phyloP scores from a whole-genome alignment of 2,888 invertebrate genomes.

The Tineola bisselliella region DNA sequence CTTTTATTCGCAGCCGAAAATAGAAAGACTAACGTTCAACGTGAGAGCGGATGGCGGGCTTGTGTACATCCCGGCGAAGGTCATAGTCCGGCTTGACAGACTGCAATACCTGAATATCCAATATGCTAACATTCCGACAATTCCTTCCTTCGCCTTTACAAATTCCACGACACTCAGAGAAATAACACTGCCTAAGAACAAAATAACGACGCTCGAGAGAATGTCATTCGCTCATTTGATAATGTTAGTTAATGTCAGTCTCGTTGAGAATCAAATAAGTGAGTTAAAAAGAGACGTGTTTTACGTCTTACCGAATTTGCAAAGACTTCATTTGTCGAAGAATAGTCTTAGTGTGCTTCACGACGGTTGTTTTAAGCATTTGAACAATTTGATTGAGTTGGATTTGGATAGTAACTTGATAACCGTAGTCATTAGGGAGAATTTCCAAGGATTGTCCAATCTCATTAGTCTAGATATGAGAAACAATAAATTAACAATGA shows the following conservation, averaged over 20 bases:
- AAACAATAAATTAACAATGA: conserved; percentile 78
- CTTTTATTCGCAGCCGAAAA: conserved; percentile 76
- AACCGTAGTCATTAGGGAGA: conserved; percentile 77
- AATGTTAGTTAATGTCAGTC: conserved; percentile 74
- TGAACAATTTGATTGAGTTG: conserved; percentile 78
- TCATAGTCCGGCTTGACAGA: conserved; percentile 72
- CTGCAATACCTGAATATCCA: conserved; percentile 75
- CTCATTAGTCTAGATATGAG: conserved; percentile 78
- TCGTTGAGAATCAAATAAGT: conserved; percentile 80
- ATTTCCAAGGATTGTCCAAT: conserved; percentile 79
- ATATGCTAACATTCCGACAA: conserved; percentile 76
- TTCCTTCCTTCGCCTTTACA: conserved; percentile 79
- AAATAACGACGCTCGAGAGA: conserved; percentile 73
- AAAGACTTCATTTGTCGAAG: conserved; percentile 81
- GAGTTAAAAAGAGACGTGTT: conserved; percentile 81
- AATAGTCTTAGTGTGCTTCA: conserved; percentile 87
- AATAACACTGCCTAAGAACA: conserved; percentile 76
- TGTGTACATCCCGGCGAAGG: conserved; percentile 76
- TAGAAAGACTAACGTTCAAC: conserved; percentile 75
- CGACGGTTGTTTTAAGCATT: conserved; percentile 82
- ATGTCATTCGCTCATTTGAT: conserved; percentile 80
- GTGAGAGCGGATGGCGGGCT: conserved; percentile 75
- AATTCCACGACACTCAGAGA: conserved; percentile 76
- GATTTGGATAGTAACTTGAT: conserved; percentile 83
- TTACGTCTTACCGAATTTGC: conserved; percentile 76